These are phyloP conservation scores for Orthosia gothica DNA, from an alignment of 2,888 invertebrate species.

Conservation along the genomic window DNA sequence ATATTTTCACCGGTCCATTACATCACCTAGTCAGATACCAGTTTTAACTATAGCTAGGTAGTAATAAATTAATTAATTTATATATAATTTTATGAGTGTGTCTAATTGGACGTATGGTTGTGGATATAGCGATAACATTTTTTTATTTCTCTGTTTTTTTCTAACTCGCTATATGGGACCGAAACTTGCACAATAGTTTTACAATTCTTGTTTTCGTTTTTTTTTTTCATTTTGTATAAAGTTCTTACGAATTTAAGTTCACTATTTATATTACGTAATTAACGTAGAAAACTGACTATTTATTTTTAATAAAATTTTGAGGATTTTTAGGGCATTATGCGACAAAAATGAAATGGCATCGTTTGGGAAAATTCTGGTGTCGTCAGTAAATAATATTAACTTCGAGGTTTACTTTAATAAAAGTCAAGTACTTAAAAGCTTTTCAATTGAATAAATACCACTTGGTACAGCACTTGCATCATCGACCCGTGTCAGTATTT, in stretches of 20 bases:
- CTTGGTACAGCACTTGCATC: constrained; percentile 27
- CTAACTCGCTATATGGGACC: constrained; percentile 77
- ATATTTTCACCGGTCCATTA: constrained; percentile 76
- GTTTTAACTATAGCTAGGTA: constrained; percentile 88
- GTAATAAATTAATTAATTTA: constrained; percentile 82
- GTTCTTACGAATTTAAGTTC: constrained; percentile 84
- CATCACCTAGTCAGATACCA: constrained; percentile 89
- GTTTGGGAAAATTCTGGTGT: constrained; percentile 66
- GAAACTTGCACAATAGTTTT: constrained; percentile 70
- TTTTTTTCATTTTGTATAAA: constrained; percentile 87
- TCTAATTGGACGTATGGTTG: constrained; percentile 85
- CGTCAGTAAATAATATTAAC: constrained; percentile 39
- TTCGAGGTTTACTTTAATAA: constrained; percentile 29
- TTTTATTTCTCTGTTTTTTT: constrained; percentile 61
- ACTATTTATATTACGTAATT: constrained; percentile 88
- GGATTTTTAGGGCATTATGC: constrained; percentile 79
- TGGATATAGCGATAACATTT: constrained; percentile 77
- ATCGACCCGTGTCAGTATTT: constrained; percentile 40
- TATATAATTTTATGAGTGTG: constrained; percentile 81
- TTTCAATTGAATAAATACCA: constrained; percentile 58
- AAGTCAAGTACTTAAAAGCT: constrained; percentile 57
- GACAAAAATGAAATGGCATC: constrained; percentile 80
- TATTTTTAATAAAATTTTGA: constrained; percentile 83
- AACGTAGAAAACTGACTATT: constrained; percentile 86
- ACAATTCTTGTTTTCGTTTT: constrained; percentile 70